These are phyloP conservation scores for Melinopterus prodromus DNA, from an alignment of 2,888 invertebrate genomes.

Conservation along the genomic window DNA sequence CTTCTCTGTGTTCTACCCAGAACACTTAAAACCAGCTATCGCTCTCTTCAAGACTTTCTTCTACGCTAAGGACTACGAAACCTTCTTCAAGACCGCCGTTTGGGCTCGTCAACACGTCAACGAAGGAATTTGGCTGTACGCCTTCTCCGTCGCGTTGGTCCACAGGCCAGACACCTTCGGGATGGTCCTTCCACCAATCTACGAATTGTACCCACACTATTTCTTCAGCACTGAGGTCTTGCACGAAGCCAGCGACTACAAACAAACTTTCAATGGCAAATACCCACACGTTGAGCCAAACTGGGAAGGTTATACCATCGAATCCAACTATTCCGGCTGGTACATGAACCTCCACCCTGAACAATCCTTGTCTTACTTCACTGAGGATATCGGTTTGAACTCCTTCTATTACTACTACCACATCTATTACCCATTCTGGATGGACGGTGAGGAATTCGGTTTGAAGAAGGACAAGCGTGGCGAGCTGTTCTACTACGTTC, in stretches of 20 bases:
- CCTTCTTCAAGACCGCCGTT: constrained; percentile 73
- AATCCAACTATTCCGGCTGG: constrained; percentile 61
- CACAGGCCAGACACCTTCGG: constrained; percentile 72
- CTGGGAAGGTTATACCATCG: constrained; percentile 54
- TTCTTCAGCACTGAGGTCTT: constrained; percentile 76
- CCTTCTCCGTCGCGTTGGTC: constrained; percentile 69
- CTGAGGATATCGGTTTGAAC: constrained; percentile 72
- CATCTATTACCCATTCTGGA: constrained; percentile 70
- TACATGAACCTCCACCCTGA: constrained; percentile 65
- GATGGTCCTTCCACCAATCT: constrained; percentile 73
- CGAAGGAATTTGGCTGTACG: constrained; percentile 74
- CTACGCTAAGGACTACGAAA: constrained; percentile 75
- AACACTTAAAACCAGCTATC: constrained; percentile 69
- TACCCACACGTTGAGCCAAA: neutral
- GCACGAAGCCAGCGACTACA: constrained; percentile 70
- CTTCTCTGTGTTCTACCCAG: constrained; percentile 68
- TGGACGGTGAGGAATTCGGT: constrained; percentile 58
- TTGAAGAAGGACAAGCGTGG: constrained; percentile 60
- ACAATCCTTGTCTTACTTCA: constrained; percentile 69
- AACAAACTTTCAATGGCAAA: constrained; percentile 55
- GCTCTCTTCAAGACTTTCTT: constrained; percentile 72
- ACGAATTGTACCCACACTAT: constrained; percentile 77
- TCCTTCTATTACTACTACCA: constrained; percentile 71
- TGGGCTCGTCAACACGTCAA: constrained; percentile 74
- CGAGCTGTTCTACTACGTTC: constrained; percentile 70